These are phyloP conservation scores for Lordiphosa fenestrarum DNA, from an alignment of 2,888 invertebrate genomes.

Conservation along the genomic window DNA sequence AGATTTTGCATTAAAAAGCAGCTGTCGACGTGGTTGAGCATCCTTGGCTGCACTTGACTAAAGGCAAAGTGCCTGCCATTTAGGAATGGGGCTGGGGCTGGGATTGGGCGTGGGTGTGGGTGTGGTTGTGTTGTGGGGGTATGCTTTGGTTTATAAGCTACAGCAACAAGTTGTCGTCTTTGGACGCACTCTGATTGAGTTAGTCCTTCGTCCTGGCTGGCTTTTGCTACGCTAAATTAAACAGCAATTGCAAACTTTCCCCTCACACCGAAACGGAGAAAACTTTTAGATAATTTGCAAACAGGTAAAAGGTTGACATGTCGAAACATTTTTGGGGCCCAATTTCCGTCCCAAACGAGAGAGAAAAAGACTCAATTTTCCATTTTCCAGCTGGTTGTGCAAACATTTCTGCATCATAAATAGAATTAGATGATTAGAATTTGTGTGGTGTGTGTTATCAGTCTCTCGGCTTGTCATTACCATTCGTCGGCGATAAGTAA, in stretches of 20 bases:
- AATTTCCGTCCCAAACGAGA: background rate
- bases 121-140: slow-evolving; percentile 12
- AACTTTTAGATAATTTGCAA: slow-evolving; percentile 63
- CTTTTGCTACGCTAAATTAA: slow-evolving; percentile 71
- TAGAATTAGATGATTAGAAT: too few species aligned
- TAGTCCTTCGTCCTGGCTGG: slow-evolving; percentile 38
- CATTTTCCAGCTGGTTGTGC: too few species aligned
- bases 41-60: slow-evolving; percentile 38
- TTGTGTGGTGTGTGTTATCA: too few species aligned
- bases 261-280: slow-evolving; percentile 9
- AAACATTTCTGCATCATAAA: too few species aligned
- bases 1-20: slow-evolving; percentile 25
- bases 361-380: too few species aligned
- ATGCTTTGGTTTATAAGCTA: slow-evolving; percentile 57
- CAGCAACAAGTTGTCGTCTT: slow-evolving; percentile 24
- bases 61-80: slow-evolving; percentile 28
- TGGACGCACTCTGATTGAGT: slow-evolving; percentile 59
- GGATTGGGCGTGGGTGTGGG: too few species aligned
- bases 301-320: slow-evolving; percentile 16
- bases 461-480: too few species aligned
- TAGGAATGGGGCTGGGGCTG: background rate
- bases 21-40: slow-evolving; percentile 12
- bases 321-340: slow-evolving; percentile 1
- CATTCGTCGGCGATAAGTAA: too few species aligned
- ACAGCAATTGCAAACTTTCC: slow-evolving; percentile 77